A percentile compares a stretch with the other conserved stretches of the same genome.
Evolutionary conservation across 2,797 vertebrate species (phyloP).

Genomic region (Gouania willdenowi): DNA sequence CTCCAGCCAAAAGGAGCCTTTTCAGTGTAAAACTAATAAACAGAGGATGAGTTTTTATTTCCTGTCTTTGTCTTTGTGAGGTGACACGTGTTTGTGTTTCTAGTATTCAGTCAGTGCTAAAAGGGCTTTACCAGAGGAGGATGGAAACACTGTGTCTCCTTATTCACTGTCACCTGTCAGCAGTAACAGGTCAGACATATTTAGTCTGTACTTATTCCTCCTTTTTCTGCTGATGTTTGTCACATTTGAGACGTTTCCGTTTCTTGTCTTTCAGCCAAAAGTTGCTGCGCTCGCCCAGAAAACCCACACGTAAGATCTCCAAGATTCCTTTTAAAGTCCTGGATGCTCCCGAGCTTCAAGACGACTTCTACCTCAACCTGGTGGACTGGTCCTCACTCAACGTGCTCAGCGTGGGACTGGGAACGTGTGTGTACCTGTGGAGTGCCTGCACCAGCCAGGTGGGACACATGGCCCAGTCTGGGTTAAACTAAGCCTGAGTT

Average conservation of each 20-base stretch:
- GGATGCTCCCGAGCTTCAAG: conserved; percentile 95
- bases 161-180: conserved; percentile 97
- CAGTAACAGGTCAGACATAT: conserved; percentile 99
- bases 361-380: conserved; percentile 98
- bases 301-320: conserved; percentile 96
- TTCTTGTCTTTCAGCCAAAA: no score
- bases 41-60: no score
- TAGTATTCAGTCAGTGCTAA: conserved; percentile 95
- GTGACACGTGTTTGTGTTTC: conserved; percentile 29
- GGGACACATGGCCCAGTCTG: no score
- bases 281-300: conserved; percentile 90
- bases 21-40: conserved; percentile 56
- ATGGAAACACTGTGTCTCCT: conserved; percentile 92
- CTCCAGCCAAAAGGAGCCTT: conserved; percentile 87
- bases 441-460: conserved; percentile 98
- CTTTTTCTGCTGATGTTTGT: no score
- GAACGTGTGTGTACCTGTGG: conserved; percentile 98
- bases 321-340: conserved; percentile 99
- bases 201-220: no score
- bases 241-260: no score
- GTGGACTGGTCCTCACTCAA: conserved; percentile 99
- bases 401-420: conserved; percentile 94
- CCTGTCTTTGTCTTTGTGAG: no score
- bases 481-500: no score
- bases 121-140: conserved; percentile 86